Evolutionary conservation across 2,888 invertebrate genomes (phyloP).

Genomic region (Drosophila merina): DNA sequence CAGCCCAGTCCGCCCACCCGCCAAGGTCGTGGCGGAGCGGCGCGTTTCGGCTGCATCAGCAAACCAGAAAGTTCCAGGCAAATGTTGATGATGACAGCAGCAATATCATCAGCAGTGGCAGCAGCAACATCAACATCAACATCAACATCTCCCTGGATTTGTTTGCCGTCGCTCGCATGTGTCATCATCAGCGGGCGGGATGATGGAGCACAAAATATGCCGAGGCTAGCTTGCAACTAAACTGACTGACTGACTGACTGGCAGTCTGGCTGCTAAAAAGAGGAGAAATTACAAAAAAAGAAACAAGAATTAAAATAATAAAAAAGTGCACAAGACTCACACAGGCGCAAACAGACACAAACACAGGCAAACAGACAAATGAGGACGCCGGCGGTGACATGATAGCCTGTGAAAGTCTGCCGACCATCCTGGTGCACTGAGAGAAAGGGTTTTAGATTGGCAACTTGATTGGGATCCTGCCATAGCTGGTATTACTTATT

Average conservation of each 20-base stretch:
- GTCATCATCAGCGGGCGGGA: slow-evolving; percentile 70
- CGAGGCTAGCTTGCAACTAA: slow-evolving; percentile 65
- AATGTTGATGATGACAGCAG: slow-evolving; percentile 66
- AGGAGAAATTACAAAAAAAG: slow-evolving; percentile 47
- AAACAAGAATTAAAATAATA: slow-evolving; percentile 36
- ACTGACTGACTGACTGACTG: slow-evolving; percentile 40
- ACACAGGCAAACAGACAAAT: slow-evolving; percentile 66
- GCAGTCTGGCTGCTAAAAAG: slow-evolving; percentile 42
- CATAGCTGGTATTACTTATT: neutral
- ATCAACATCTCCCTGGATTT: slow-evolving; percentile 34
- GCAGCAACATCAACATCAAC: slow-evolving; percentile 24
- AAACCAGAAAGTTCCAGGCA: slow-evolving; percentile 44
- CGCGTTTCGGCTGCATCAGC: slow-evolving; percentile 21
- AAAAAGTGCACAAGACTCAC: slow-evolving; percentile 16
- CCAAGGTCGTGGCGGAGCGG: slow-evolving; percentile 42
- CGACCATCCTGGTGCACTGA: slow-evolving; percentile 36
- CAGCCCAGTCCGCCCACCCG: neutral
- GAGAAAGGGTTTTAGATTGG: neutral
- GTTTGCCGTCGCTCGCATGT: slow-evolving; percentile 74
- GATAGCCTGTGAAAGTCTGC: slow-evolving; percentile 61
- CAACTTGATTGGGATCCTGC: neutral
- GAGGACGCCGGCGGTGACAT: slow-evolving; percentile 77
- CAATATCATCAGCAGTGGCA: slow-evolving; percentile 50
- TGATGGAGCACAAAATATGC: slow-evolving; percentile 74
- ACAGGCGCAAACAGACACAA: slow-evolving; percentile 4